Evolutionary conservation across 1,140 invertebrate species (phyloP), one percentile per base, ranked within the genome.

Genomic region (Acromyrmex heyeri): DNA sequence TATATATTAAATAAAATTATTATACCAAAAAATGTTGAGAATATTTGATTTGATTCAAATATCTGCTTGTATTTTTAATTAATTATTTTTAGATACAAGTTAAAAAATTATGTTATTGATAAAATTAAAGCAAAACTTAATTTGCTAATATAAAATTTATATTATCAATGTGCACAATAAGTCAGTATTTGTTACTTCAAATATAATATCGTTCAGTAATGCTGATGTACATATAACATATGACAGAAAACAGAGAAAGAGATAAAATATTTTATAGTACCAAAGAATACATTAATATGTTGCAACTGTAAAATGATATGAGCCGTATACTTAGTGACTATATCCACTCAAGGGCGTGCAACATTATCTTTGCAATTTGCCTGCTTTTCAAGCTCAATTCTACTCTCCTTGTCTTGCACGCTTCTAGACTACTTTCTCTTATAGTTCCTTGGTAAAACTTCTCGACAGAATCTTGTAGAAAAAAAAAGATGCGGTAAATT

Each of bases 371-470:
- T 83, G 57, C 70, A 83, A 83, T 83, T 83, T 83, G 79, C 79
- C 69, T 48, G 79, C 34, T 83, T 75, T 75, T 73, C 79, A 83
- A 83, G 69, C 79, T 83, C 79, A 61, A 83, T 83, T 75, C 79
- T 83, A 75, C 44, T 83, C 79, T 83, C 79, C 79, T 83, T 83
- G 79, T 83, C 79, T 75, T 24, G 69, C 69, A 75, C 69, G n/a
- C 27, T 73, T 83, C 69, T 50, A 61, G 69, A 83, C 69, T 75
- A 83, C 79, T 83, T 83, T 83, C 79, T 83, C 79, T 75, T 83
- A 83, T 75, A 83, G 72, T 83, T 83, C 79, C 79, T 83, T 83
- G 79, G 69, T 73, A 83, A 83, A 83, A 83, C 79, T 83, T 83
- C 79, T 75, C 79, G 79, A 83, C 79, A 75, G 79, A 83, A 83